These are phyloP conservation scores for Natrix natrix DNA, from an alignment of 2,797 vertebrate species.

Conservation along the genomic window DNA sequence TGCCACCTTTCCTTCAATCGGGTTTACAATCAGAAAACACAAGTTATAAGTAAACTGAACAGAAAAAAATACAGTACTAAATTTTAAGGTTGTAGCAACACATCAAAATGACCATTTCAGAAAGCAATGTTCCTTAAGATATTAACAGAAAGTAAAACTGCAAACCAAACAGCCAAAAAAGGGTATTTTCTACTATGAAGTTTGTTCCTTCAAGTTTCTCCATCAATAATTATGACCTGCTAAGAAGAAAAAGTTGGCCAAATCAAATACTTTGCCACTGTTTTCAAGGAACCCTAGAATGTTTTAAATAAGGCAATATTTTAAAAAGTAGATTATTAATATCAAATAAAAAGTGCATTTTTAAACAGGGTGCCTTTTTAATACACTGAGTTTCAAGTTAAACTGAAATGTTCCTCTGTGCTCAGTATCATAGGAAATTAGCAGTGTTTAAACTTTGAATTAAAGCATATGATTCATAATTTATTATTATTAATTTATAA, in stretches of 20 bases:
- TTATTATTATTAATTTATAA: not conserved
- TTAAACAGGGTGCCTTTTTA: not conserved
- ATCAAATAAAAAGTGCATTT: slow-evolving; percentile 1
- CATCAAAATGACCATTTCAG: slow-evolving; percentile 29
- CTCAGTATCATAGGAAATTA: not conserved
- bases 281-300: not conserved
- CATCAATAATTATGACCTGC: slow-evolving; percentile 5
- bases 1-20: not conserved
- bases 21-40: not conserved
- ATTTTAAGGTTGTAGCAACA: slow-evolving; percentile 32
- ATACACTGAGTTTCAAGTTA: not conserved
- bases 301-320: not conserved
- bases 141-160: not conserved
- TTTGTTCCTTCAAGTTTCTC: not conserved
- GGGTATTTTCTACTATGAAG: not conserved
- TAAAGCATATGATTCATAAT: not conserved
- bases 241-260: slow-evolving; percentile 14
- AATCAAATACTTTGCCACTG: not conserved
- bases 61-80: slow-evolving; percentile 10
- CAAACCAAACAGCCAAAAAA: not conserved
- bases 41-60: slow-evolving; percentile 1
- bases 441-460: not conserved
- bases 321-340: slow-evolving; percentile 2
- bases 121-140: accelerated
- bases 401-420: accelerated